Evolutionary conservation across 2,797 vertebrate species (phyloP), one percentile per base, ranked within the genome.

Genomic region (Molothrus aeneus): DNA sequence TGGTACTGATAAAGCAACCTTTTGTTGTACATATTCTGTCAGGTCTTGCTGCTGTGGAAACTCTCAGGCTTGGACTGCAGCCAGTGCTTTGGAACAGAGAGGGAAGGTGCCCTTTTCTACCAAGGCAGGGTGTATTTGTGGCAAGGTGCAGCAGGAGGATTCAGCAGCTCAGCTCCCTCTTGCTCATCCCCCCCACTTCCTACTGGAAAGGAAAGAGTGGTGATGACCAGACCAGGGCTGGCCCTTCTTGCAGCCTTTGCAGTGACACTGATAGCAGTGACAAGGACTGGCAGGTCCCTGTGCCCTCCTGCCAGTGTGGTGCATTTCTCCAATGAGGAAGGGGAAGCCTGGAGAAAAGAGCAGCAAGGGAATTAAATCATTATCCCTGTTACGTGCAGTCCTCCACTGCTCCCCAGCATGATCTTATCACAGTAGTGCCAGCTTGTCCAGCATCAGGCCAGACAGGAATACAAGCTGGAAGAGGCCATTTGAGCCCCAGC

Each of bases 31-130:
- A 0, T 61, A 24, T 69, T 85, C 1, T 6, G 17, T 87, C 60
- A 63, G 70, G 74, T 92, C 54, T 54, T 84, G 93, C 83, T 96
- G 82, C 88, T 80, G 29, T 94, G 78, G 94, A 61, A 91, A 68
- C 80, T 79, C 60, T 45, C 3, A 6, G 88, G 78, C 56, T 80
- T 95, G 86, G 57, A 31, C 48, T 72, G 51, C 56, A 93, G 80
- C 80, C 85, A 43, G 63, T 2, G 34, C 73, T 73, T 53, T 43
- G 31, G 38, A 86, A 31, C 22, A 51, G 70, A 56, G 82, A 8
- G 65, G 73, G 77, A 93, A 84, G 86, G 47, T 95, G 93, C 80
- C 92, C 90, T 91, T 90, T 79, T 9, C 42, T 54, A 11, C 43
- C 13, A 28, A 61, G 63, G 34, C 29, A n/a, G 50, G 34, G 17